Base-by-base conservation (phyloP, 2,888 invertebrate species). In the Chouioia cunea region DNA sequence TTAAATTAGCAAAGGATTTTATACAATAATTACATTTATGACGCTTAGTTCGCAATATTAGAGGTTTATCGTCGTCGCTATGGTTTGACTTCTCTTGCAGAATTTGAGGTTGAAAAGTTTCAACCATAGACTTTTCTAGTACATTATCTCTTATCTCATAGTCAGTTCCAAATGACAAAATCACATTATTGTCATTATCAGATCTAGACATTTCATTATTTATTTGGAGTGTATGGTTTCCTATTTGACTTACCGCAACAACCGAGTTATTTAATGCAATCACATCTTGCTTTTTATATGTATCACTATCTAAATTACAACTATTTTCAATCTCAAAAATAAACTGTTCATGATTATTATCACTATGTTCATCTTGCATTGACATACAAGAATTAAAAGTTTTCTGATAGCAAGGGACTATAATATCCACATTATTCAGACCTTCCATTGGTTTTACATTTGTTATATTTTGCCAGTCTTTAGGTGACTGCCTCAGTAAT, bases 21-120 rank as follows among this genome's bases (percentile, higher is more conserved):
- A 80, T 78, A 65, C 83, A 83, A 18, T 80, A 76, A 3, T 73
- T 64, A 74, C 83, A 82, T 48, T 79, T 82, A 48, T 79, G 75
- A 63, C 81, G 76, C 50, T 73, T 76, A 4, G 80, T 80, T 73
- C 82, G 75, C 1, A 73, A 70, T 72, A 81, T 81, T 22, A 81
- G 65, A 14, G 83, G 80, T 58, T 78, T 83, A 53, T 82, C 82
- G 22, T 81, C 80, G 18, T 81, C 77, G 18, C 74, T 76, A 23
- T 74, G 74, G 59, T 73, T 63, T n/a, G 23, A 53, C 48, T 74
- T 73, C 23, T 74, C 72, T 52, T 65, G 22, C 50, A 18, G 48
- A 14, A 53, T 46, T n/a, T 64, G 48, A 15, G 23, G 6, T 70
- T 74, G 72, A 14, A 16, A 22, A 43, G 73, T 60, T 47, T 62